These are phyloP conservation scores for Cyprinella venusta DNA, from an alignment of 2,797 vertebrate genomes.

Conservation along the genomic window DNA sequence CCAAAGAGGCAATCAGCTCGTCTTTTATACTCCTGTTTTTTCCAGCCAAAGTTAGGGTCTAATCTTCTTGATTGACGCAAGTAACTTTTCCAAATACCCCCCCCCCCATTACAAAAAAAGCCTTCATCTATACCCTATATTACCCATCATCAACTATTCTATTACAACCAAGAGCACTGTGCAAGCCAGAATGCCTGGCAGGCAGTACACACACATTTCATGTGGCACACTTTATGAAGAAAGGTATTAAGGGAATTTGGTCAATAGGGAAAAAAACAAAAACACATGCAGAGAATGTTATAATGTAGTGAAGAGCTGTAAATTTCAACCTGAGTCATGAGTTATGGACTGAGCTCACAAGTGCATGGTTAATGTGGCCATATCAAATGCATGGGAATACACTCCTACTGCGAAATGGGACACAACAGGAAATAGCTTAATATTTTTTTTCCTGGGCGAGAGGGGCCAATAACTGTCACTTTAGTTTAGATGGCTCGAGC, in stretches of 20 bases:
- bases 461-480: conserved; percentile 83
- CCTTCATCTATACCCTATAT: not conserved
- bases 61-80: too few species aligned
- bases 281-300: conserved; percentile 67
- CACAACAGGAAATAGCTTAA: conserved; percentile 86
- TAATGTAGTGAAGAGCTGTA: conserved; percentile 68
- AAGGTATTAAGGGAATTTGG: conserved; percentile 61
- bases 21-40: too few species aligned
- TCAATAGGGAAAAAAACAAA: conserved; percentile 52
- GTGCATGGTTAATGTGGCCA: conserved; percentile 74
- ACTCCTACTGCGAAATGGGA: conserved; percentile 82
- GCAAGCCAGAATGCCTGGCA: conserved; percentile 47
- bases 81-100: too few species aligned
- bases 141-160: not conserved
- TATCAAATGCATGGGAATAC: conserved; percentile 78
- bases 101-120: too few species aligned
- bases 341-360: conserved; percentile 71
- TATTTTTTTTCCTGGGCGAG: conserved; percentile 69
- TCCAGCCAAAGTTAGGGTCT: too few species aligned
- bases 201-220: conserved; percentile 64
- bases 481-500: conserved; percentile 77
- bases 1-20: too few species aligned
- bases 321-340: conserved; percentile 68
- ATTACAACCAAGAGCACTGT: conserved; percentile 48
- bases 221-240: conserved; percentile 70